These are phyloP conservation scores for Phengaris arion DNA, from an alignment of 2,888 invertebrate species.

Conservation along the genomic window DNA sequence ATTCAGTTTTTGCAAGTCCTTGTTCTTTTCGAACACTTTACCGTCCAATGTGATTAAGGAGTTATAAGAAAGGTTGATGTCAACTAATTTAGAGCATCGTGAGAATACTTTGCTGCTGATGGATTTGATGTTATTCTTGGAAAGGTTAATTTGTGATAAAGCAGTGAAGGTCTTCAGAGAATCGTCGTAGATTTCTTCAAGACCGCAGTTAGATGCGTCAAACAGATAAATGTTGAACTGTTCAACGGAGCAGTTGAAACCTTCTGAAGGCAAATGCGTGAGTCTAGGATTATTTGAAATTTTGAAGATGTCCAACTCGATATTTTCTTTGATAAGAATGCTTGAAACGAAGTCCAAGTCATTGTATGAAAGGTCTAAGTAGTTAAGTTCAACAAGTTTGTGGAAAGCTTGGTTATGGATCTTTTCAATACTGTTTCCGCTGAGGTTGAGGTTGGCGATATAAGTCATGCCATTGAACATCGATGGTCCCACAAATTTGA, in stretches of 20 bases:
- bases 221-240: slow-evolving; percentile 83
- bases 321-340: slow-evolving; percentile 84
- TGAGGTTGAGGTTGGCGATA: slow-evolving; percentile 83
- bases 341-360: slow-evolving; percentile 83
- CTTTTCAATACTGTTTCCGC: slow-evolving; percentile 83
- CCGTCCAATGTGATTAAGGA: slow-evolving; percentile 80
- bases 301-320: slow-evolving; percentile 83
- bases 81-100: slow-evolving; percentile 78
- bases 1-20: slow-evolving; percentile 82
- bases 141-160: slow-evolving; percentile 82
- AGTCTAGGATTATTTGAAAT: slow-evolving; percentile 85
- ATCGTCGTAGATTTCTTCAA: slow-evolving; percentile 80
- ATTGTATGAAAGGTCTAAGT: slow-evolving; percentile 87
- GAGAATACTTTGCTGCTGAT: slow-evolving; percentile 78
- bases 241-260: slow-evolving; percentile 81
- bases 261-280: slow-evolving; percentile 82
- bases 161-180: slow-evolving; percentile 86
- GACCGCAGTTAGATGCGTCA: slow-evolving; percentile 86
- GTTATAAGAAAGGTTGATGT: slow-evolving; percentile 87
- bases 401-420: slow-evolving; percentile 85
- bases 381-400: slow-evolving; percentile 82
- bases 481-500: slow-evolving; percentile 81
- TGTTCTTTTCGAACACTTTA: slow-evolving; percentile 83
- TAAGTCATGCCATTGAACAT: slow-evolving; percentile 82
- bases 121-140: slow-evolving; percentile 82